A percentile compares a stretch with the other conserved stretches of the same genome.
Conservation (phyloP, 64 coral and sea anemone species). For the Montipora foliosa region DNA sequence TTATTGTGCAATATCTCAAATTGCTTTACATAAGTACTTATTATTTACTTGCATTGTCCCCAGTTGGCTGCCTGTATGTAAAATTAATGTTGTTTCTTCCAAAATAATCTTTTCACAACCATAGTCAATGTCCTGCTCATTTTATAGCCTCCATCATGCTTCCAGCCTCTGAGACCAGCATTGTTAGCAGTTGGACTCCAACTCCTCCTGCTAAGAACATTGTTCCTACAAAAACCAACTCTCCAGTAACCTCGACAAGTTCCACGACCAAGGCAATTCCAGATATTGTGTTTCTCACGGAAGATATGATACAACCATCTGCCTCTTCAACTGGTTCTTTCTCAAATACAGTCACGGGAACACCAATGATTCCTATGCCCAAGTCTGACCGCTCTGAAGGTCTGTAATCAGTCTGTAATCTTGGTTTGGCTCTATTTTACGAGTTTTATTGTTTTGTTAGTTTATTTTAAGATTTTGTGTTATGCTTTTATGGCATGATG, state of each 20-base stretch:
- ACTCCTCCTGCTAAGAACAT: background rate
- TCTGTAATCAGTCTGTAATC: background rate
- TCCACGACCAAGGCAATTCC: background rate
- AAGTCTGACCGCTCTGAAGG: background rate
- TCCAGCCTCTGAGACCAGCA: background rate
- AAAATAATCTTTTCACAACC: background rate
- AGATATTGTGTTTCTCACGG: background rate
- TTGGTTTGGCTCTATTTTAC: too few relatives aligned
- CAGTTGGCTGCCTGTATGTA: too few relatives aligned
- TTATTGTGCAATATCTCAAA: background rate
- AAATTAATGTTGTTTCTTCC: too few relatives aligned
- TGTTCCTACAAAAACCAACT: background rate
- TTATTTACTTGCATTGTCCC: background rate
- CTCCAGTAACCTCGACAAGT: background rate
- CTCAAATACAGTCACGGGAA: background rate
- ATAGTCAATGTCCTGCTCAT: background rate
- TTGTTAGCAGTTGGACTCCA: background rate
- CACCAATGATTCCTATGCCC: background rate
- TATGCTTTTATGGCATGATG: too few relatives aligned
- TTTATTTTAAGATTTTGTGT: too few relatives aligned
- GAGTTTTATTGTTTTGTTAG: too few relatives aligned
- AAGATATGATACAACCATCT: background rate
- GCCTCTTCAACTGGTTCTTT: background rate
- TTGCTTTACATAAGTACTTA: background rate
- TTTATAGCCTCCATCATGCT: background rate